Conservation (phyloP, 1,140 invertebrate species). For the Vanessa atalanta region DNA sequence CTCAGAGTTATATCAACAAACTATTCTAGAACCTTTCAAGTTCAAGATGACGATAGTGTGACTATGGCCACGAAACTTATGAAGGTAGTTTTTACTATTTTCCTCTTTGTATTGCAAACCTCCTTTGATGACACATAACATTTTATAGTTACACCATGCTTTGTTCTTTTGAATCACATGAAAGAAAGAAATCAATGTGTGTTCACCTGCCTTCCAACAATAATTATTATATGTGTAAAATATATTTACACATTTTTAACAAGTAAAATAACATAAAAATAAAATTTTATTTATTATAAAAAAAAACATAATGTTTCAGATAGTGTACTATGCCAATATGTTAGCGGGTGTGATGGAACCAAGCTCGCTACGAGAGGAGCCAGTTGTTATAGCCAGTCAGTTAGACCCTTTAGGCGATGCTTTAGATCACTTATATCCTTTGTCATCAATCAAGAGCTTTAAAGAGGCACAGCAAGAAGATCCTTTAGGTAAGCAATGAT, state of each 20-base stretch:
- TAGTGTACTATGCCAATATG: conserved; percentile 95
- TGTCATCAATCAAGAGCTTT: conserved; percentile 67
- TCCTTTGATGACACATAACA: too few relatives aligned
- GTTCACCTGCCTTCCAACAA: too few relatives aligned
- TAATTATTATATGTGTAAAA: too few relatives aligned
- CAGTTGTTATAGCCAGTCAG: conserved; percentile 71
- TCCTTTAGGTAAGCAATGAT: conserved; percentile 70
- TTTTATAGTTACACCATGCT: too few relatives aligned
- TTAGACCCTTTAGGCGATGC: conserved; percentile 72
- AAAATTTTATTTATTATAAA: too few relatives aligned
- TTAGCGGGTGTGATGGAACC: conserved; percentile 90
- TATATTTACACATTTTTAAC: too few relatives aligned
- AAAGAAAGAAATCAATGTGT: too few relatives aligned
- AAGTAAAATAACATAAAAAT: too few relatives aligned
- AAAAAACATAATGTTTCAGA: conserved; percentile 75
- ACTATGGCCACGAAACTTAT: conserved; percentile 91
- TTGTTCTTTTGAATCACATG: too few relatives aligned
- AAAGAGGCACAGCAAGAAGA: conserved; percentile 81
- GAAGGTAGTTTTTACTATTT: conserved; percentile 80
- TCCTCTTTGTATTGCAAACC: too few relatives aligned
- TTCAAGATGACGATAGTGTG: conserved; percentile 92
- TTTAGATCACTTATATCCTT: conserved; percentile 67
- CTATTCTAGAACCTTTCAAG: conserved; percentile 87
- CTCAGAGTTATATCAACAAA: conserved; percentile 88
- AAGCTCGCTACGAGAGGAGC: conserved; percentile 82